phyloP scores from a whole-genome alignment of 2,888 invertebrate genomes.

The Xestobium rufovillosum region DNA sequence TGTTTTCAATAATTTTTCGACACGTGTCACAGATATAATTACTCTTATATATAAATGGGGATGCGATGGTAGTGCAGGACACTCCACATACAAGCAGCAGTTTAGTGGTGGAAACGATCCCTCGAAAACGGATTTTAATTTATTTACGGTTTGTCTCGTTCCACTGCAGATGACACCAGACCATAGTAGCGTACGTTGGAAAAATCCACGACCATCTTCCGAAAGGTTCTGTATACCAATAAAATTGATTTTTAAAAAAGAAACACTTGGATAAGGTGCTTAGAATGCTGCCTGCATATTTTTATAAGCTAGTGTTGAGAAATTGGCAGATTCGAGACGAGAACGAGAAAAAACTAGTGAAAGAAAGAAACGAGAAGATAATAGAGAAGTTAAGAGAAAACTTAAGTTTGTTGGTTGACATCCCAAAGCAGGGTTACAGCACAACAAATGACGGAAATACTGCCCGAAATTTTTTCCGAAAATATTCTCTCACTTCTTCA shows the following conservation, averaged over 20 bases:
- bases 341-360: too few relatives aligned
- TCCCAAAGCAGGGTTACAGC: too few relatives aligned
- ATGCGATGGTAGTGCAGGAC: too few relatives aligned
- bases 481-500: too few relatives aligned
- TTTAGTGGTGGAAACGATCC: conserved; percentile 11
- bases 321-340: too few relatives aligned
- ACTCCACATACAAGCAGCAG: conserved; percentile 14
- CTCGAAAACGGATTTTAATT: conserved; percentile 13
- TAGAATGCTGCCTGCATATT: too few relatives aligned
- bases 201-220: conserved; percentile 18
- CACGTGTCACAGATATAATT: conserved; percentile 8
- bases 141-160: conserved; percentile 17
- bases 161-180: conserved; percentile 13
- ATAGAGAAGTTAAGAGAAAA: too few relatives aligned
- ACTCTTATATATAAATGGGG: conserved; percentile 14
- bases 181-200: conserved; percentile 13
- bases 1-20: conserved; percentile 9
- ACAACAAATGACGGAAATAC: too few relatives aligned
- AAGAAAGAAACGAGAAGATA: too few relatives aligned
- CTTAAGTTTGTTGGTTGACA: too few relatives aligned
- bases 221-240: conserved; percentile 16
- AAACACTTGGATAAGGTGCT: conserved; percentile 14
- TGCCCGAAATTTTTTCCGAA: too few relatives aligned
- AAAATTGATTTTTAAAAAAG: conserved; percentile 15
- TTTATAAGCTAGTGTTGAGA: too few relatives aligned